Evolutionary conservation across 2,113 vertebrate genomes (phyloP), one percentile per base, ranked within the genome.

Genomic region (Tricholaema leucomelas): DNA sequence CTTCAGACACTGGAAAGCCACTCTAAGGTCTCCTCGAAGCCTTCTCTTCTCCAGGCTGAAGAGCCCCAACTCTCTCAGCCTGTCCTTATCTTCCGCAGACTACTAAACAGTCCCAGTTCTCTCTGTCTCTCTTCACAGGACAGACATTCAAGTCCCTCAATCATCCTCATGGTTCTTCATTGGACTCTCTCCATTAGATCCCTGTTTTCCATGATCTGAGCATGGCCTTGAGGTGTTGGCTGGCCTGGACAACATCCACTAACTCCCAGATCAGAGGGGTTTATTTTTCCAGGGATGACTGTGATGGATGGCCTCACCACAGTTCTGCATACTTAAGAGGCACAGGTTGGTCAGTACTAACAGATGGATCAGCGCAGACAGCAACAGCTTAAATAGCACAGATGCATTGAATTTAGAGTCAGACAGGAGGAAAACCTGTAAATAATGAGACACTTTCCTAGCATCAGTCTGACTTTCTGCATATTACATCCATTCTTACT

Each of bases 381-480:
- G 59, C 31, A 76, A 40, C 0, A 0, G 78, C 75, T 88, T 79
- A 82, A 92, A 82, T 46, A 76, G 42, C 73, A 55, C 60, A 59
- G 55, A 63, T n/a, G 31, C 35, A 21, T 71, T 71, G 77, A 74
- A 93, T 60, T 82, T 67, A 67, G 72, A 87, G 27, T 82, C 33
- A 89, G 46, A 80, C 12, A 71, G 60, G 25, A 85, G 12, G 36
- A 87, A 87, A 93, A 82, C 54, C 52, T 92, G 63, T 87, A 87
- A 92, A 90, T 90, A 87, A 87, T 38, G 56, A 92, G 71, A 60
- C 15, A 77, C 82, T 93, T 92, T 46, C 74, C 54, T 56, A 54
- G 42, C 87, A 92, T 77, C 75, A 87, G 0, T 82, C 86, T 85
- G 87, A 87, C 27, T 85, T 24, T 35, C 38, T 70, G 78, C 76